Base-by-base conservation (phyloP, 2,888 invertebrate genomes). In the Archips xylosteana region DNA sequence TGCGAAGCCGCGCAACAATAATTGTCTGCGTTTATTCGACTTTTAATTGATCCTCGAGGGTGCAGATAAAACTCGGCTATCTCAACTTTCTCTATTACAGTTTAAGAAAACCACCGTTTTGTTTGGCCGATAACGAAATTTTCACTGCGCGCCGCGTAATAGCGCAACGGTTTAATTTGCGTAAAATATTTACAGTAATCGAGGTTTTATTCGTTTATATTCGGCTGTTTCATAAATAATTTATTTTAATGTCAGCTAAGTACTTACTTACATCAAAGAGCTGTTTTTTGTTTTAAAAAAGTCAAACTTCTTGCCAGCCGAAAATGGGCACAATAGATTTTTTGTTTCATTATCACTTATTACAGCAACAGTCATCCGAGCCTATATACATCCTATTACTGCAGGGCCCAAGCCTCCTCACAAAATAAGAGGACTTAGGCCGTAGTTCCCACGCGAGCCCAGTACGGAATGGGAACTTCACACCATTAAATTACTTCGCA, bases 31-130 rank as follows among this genome's bases (percentile, higher is more conserved):
- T 84, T 87, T 87, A 84, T 86, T 86, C 87, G 90, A 94, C 91
- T 94, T 95, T 95, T 94, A 95, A 95, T 94, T 94, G 95, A 94
- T 94, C 94, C 95, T 94, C 85, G 90, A 94, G 95, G 94, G 94
- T 92, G 82, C 78, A 89, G 92, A 94, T 93, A 94, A 94, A 94
- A 92, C 90, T 91, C 83, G 85, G 85, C 88, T 90, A 90, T 91
- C 90, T 92, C 86, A 93, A 94, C 92, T 94, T 94, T 94, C 92
- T 92, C 93, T 92, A 92, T 92, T 91, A 92, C 92, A 92, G 90
- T 92, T 92, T 93, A 92, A 92, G 92, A 93, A 92, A 93, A 90
- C 89, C 87, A 85, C 87, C 85, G 82, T 88, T 90, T 87, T 88
- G 90, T 90, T 88, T 87, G 80, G 86, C 85, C 86, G 94, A 94